phyloP scores from a whole-genome alignment of 2,797 vertebrate genomes.

The Sebastes paucispinis region DNA sequence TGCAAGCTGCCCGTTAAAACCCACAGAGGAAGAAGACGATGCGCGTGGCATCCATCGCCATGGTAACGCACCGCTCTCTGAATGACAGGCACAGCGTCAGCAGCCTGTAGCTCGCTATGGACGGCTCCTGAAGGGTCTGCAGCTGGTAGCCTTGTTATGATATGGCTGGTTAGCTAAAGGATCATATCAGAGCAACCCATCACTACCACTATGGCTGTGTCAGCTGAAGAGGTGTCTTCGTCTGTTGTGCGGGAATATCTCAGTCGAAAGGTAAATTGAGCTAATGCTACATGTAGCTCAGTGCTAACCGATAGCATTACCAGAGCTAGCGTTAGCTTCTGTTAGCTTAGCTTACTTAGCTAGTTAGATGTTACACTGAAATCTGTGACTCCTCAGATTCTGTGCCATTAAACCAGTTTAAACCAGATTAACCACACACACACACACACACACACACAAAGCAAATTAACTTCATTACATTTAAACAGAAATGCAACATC shows the following conservation, averaged over 20 bases:
- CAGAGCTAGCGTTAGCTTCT: not conserved
- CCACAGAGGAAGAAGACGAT: not conserved
- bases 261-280: conserved; percentile 88
- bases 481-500: conserved; percentile 5
- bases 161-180: not conserved
- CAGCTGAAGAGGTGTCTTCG: conserved; percentile 89
- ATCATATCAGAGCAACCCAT: not conserved
- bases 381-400: not conserved
- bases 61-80: conserved; percentile 40
- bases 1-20: not conserved
- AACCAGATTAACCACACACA: too few species aligned
- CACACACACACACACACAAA: not conserved
- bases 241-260: conserved; percentile 94
- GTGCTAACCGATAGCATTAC: not conserved
- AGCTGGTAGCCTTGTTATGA: too few species aligned
- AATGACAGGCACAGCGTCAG: not conserved
- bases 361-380: not conserved
- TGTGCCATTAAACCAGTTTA: too few species aligned
- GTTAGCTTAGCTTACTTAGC: not conserved
- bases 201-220: conserved; percentile 59
- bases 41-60: conserved; percentile 44
- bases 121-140: not conserved
- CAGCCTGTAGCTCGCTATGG: not conserved
- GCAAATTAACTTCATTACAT: conserved; percentile 10
- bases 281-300: not conserved